A percentile compares a stretch with the other conserved stretches of the same genome.
Evolutionary conservation across 2,888 invertebrate species (phyloP).

Genomic region (Acanthococcus lagerstroemiae): DNA sequence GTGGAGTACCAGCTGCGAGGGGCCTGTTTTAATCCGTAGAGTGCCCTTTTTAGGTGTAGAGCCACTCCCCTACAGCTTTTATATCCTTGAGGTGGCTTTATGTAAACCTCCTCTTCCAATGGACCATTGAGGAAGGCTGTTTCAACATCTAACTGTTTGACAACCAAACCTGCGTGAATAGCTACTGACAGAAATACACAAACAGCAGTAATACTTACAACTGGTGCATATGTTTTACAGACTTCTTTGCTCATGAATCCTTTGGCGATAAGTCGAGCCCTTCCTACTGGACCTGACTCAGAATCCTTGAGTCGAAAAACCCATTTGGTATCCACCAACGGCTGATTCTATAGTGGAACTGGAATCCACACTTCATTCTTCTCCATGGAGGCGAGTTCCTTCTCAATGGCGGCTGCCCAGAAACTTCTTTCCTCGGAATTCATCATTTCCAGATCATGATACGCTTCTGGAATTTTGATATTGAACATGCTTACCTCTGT

Average conservation of each 20-base stretch:
- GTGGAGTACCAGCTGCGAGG: neutral
- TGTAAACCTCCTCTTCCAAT: neutral
- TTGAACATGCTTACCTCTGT: neutral
- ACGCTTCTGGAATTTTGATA: neutral
- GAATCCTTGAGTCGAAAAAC: slow-evolving; percentile 27
- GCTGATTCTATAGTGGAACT: neutral
- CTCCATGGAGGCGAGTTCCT: neutral
- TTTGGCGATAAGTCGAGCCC: slow-evolving; percentile 19
- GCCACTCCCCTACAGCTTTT: neutral
- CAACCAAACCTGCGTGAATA: neutral
- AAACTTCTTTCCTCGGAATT: neutral
- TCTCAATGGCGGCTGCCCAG: neutral
- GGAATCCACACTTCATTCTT: neutral
- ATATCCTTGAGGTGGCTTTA: neutral
- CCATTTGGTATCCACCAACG: slow-evolving; percentile 31
- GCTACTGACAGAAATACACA: neutral
- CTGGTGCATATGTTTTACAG: neutral
- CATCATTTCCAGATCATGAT: neutral
- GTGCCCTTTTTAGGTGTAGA: neutral
- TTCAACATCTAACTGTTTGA: neutral
- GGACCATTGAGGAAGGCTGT: neutral
- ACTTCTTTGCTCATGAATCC: neutral
- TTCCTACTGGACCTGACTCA: neutral
- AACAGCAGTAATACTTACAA: neutral
- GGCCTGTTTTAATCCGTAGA: neutral